Conservation (phyloP, 2,113 vertebrate species). For the Leptobrachium ailaonicum region DNA sequence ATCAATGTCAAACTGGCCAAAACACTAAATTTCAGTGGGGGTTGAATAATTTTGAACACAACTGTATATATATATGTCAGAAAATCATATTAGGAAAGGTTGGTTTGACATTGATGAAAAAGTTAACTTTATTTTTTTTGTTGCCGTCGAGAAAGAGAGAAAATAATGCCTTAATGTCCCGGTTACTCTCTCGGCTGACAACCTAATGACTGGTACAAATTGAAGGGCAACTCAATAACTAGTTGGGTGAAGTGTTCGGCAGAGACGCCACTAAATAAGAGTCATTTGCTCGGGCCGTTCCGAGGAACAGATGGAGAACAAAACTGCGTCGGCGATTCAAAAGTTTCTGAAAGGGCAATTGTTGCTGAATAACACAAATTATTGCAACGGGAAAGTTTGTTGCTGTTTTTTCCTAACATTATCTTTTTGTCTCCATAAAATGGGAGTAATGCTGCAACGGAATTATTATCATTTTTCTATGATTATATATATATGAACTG, state of each 20-base stretch:
- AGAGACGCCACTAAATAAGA: constrained; percentile 2
- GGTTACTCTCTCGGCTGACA: constrained; percentile 2
- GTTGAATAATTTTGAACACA: no score
- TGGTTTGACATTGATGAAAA: constrained; percentile 17
- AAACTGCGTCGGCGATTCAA: neutral
- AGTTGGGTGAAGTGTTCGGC: constrained; percentile 7
- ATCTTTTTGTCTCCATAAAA: no score
- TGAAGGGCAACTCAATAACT: constrained; percentile 32
- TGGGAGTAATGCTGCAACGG: no score
- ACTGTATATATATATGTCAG: constrained; percentile 1
- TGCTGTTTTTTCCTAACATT: no score
- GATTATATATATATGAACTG: no score
- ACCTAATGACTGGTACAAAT: constrained; percentile 20
- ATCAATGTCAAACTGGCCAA: no score
- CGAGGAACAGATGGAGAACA: neutral
- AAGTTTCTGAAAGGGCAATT: neutral
- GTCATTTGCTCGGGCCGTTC: neutral
- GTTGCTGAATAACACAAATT: neutral
- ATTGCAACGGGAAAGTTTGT: neutral
- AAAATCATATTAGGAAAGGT: constrained; percentile 11
- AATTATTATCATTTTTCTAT: no score
- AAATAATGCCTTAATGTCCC: constrained; percentile 8
- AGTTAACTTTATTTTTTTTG: constrained; percentile 22
- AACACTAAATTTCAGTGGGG: no score
- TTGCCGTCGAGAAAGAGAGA: neutral